A percentile compares a stretch with the other conserved stretches of the same genome.
Evolutionary conservation across 53 echinoderm and acorn worm genomes (phyloP).

Genomic region (Patiria pectinifera): DNA sequence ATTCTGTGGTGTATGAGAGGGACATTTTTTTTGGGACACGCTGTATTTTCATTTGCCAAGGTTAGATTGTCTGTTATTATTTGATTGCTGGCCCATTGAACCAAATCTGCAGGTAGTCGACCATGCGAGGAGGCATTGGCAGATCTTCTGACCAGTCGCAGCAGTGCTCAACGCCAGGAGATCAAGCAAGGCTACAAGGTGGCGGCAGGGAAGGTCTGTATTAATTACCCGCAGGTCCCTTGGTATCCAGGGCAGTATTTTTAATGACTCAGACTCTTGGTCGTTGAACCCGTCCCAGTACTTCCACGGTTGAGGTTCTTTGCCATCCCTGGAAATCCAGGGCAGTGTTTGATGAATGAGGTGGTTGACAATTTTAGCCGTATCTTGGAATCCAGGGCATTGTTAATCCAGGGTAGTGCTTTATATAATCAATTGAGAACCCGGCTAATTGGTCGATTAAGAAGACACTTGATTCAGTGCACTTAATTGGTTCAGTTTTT

Average conservation of each 20-base stretch:
- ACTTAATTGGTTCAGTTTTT: too few species aligned
- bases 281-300: not conserved
- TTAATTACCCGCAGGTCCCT: not conserved
- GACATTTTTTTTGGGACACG: too few species aligned
- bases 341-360: not conserved
- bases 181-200: slow-evolving; percentile 75
- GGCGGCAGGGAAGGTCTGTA: slow-evolving; percentile 62
- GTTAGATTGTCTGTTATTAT: not conserved
- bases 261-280: not conserved
- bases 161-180: slow-evolving; percentile 77
- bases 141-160: slow-evolving; percentile 62
- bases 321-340: not conserved
- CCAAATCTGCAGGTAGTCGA: not conserved
- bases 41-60: not conserved
- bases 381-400: too few species aligned
- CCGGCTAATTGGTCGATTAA: too few species aligned
- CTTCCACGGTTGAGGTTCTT: too few species aligned
- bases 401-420: too few species aligned
- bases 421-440: too few species aligned
- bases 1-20: too few species aligned
- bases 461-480: too few species aligned
- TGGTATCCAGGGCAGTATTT: not conserved
- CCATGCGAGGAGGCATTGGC: not conserved
- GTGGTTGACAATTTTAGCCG: too few species aligned
- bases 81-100: not conserved